Base-by-base conservation (phyloP, 2,888 invertebrate genomes). In the Rhingia rostrata region DNA sequence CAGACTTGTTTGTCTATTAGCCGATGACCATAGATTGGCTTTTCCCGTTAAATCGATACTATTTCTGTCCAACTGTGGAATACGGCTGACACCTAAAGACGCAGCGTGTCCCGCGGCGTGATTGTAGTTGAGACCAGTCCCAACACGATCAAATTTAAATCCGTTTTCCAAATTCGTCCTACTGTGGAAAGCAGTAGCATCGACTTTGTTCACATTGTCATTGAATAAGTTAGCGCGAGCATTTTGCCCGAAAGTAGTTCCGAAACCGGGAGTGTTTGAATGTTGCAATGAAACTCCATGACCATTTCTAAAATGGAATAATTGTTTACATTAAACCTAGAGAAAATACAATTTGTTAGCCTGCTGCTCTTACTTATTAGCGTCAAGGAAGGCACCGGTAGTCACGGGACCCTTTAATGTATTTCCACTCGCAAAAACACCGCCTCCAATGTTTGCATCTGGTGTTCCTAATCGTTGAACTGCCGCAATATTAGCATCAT, bases 381-480 rank as follows among this genome's bases (percentile, higher is more conserved):
- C 78, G 51, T 86, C 87, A 32, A 86, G 88, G 70, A 87, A 89
- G 1, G 87, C 86, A 9, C 90, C 90, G 4, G 87, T 89, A 4
- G 89, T 88, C 4, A 88, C 87, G 5, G 89, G 89, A 7, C 87
- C 88, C 0, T 37, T 83, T 0, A n/a, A 9, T 7, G 86, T 86
- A 35, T 88, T 88, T n/a, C 88, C 89, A 4, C 82, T 37, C 0
- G 88, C 89, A 80, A 89, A 90, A 0, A 88, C 88, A 9, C 89
- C 89, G 10, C 86, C 88, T 0, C 79, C 64, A 3, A 87, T 87
- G 74, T 88, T 89, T 2, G 54, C n/a, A 3, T 80, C 43, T 4
- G 88, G 88, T 49, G 86, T 78, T 7, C 90, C 90, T 3, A 86
- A 35, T 2, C 53, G 79, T 10, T 87, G 54, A 0, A 87, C 79